Evolutionary conservation across 2,888 invertebrate genomes (phyloP).

Genomic region (Tipula vernalis): DNA sequence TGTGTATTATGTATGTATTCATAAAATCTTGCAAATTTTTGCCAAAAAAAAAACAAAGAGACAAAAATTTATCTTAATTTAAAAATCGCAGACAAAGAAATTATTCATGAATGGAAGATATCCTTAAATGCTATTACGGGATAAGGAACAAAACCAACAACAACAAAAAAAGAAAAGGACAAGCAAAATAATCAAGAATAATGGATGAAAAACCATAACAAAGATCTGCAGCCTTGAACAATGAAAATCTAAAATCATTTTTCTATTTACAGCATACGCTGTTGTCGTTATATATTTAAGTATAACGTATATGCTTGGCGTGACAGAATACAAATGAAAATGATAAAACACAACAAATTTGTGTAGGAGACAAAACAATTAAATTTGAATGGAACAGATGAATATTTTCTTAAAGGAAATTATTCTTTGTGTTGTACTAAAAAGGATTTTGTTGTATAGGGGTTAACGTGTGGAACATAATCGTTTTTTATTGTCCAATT

Average conservation of each 20-base stretch:
- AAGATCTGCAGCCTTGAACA: background rate
- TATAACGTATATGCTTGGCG: background rate
- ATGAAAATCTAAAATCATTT: background rate
- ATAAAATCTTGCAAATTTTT: background rate
- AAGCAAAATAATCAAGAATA: background rate
- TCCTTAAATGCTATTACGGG: background rate
- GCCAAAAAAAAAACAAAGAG: no score
- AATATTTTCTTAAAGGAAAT: background rate
- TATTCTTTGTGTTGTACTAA: background rate
- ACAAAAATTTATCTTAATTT: background rate
- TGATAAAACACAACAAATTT: background rate
- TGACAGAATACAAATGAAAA: background rate
- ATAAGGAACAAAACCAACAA: background rate
- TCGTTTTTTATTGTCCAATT: no score
- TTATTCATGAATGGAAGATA: background rate
- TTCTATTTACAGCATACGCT: background rate
- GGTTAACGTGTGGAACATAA: background rate
- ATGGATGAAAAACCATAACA: background rate
- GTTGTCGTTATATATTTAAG: background rate
- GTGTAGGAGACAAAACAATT: background rate
- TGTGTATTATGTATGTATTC: background rate
- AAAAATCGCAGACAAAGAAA: background rate
- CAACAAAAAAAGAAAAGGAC: background rate
- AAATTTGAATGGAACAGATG: background rate
- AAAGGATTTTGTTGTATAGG: background rate